These are phyloP conservation scores for Drosophila prolongata DNA, from an alignment of 2,888 invertebrate species.

Conservation along the genomic window DNA sequence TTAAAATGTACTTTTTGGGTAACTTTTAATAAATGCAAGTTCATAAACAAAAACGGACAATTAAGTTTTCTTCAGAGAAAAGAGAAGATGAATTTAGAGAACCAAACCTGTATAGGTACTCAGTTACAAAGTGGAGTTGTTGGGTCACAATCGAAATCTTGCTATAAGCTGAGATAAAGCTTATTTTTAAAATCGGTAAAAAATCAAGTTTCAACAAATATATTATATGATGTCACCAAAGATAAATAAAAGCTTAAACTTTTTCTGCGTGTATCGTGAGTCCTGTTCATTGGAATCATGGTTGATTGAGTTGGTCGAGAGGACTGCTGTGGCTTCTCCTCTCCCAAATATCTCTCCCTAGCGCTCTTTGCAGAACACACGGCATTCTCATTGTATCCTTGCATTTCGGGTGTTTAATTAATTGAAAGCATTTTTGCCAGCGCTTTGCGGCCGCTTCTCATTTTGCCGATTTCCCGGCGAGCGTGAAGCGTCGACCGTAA, in stretches of 20 bases:
- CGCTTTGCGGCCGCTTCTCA: conserved; percentile 53
- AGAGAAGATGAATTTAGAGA: too few species aligned
- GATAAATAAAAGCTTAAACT: neutral
- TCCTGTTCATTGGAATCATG: conserved; percentile 10
- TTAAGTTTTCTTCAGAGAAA: too few species aligned
- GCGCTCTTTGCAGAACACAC: conserved; percentile 39
- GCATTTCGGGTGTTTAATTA: conserved; percentile 74
- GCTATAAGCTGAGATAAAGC: too few species aligned
- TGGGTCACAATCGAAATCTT: too few species aligned
- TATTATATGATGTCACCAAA: too few species aligned
- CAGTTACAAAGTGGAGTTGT: too few species aligned
- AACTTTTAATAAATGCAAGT: too few species aligned
- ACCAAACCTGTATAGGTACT: too few species aligned
- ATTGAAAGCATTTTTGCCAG: conserved; percentile 74
- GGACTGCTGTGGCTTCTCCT: neutral
- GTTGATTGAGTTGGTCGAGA: conserved; percentile 37
- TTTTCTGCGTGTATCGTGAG: neutral
- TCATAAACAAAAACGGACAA: too few species aligned
- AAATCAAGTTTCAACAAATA: too few species aligned
- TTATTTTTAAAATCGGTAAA: too few species aligned
- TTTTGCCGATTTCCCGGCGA: conserved; percentile 9
- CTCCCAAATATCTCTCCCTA: conserved; percentile 11
- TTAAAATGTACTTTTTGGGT: too few species aligned
- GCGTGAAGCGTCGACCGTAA: conserved; percentile 41
- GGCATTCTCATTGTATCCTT: conserved; percentile 54